A percentile compares a stretch with the other conserved stretches of the same genome.
These are phyloP conservation scores for Gasterosteus aculeatus DNA, from an alignment of 2,113 vertebrate genomes.

Conservation along the genomic window DNA sequence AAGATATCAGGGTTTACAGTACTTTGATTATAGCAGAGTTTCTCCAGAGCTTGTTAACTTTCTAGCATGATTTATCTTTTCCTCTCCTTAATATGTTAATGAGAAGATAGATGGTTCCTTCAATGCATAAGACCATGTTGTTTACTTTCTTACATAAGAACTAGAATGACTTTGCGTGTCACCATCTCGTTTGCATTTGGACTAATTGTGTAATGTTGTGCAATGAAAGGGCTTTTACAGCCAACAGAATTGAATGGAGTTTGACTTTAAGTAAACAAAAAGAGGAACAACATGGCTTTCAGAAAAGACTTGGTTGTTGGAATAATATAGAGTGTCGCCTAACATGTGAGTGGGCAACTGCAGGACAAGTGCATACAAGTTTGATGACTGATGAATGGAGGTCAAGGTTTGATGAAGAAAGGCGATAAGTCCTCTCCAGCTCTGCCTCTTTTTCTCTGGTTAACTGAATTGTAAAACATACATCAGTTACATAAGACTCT, in stretches of 20 bases:
- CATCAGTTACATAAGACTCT: neutral
- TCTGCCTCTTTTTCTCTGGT: neutral
- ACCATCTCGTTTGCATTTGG: neutral
- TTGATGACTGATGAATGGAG: neutral
- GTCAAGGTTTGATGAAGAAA: neutral
- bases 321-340: neutral
- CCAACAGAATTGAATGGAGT: neutral
- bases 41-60: neutral
- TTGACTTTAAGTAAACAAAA: neutral
- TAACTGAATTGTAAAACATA: neutral
- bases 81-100: neutral
- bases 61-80: neutral
- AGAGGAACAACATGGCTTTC: neutral
- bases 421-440: neutral
- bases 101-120: neutral
- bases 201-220: neutral
- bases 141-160: no score
- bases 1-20: neutral
- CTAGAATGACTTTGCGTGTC: no score
- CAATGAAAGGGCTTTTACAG: neutral
- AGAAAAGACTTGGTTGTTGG: neutral
- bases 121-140: no score
- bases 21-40: neutral
- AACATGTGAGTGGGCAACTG: neutral
- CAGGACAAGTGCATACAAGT: neutral